Evolutionary conservation across 23 tunicate genomes (phyloP), one percentile per base, ranked within the genome.

Genomic region (Trididemnum miniatum): DNA sequence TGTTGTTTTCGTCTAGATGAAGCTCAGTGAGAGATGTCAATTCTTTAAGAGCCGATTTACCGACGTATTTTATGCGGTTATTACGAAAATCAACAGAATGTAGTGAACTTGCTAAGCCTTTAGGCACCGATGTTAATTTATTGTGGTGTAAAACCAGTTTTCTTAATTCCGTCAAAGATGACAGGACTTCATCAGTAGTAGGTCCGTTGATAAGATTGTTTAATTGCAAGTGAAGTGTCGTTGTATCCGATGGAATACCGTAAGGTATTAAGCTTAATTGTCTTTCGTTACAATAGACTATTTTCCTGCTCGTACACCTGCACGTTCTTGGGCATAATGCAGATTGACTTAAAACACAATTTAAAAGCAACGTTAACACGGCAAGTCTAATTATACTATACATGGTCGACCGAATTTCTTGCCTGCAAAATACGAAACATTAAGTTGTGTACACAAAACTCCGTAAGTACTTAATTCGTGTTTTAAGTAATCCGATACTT

Each of bases 281-380:
- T 60, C 67, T 82, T 35, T 89, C 85, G 28, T 77, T 76, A 67
- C 99, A 95, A 71, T 85, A 89, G 15, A 89, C 95, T 18, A 54
- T 83, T 33, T 76, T 88, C n/a, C 39, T 20, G 64, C 80, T 78
- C 38, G 22, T 22, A 36, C 98, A 94, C 31, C 98, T 83, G 52
- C 98, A 94, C 27, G 24, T 28, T 25, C 72, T 49, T 27, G 98
- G 98, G 83, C 54, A 44, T n/a, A n/a, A n/a, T n/a, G n/a, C n/a
- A n/a, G n/a, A n/a, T n/a, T n/a, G n/a, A n/a, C n/a, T n/a, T n/a
- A n/a, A n/a, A n/a, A n/a, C n/a, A n/a, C n/a, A n/a, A n/a, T n/a
- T n/a, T n/a, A n/a, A n/a, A n/a, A n/a, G n/a, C n/a, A n/a, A n/a
- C n/a, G n/a, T n/a, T n/a, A n/a, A n/a, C n/a, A n/a, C n/a, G n/a